Conservation (phyloP, 2,113 vertebrate genomes). For the Nerophis ophidion region DNA sequence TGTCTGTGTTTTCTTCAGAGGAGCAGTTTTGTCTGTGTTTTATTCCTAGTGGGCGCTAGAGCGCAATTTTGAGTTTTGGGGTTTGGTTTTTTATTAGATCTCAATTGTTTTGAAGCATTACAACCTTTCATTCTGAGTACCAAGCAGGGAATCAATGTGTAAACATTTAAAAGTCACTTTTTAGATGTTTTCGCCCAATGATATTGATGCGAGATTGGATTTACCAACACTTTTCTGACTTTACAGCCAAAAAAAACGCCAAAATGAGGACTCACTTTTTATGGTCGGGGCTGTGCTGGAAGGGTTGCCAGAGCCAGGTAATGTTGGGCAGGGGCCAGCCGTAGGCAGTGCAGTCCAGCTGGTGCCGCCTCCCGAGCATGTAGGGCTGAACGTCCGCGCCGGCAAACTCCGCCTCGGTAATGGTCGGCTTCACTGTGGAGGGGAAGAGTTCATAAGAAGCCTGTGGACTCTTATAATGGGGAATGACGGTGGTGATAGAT, state of each 20-base stretch:
- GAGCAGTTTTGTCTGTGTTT: no score
- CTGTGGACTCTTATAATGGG: slow-evolving; percentile 47
- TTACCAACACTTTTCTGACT: no score
- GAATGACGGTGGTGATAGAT: slow-evolving; percentile 39
- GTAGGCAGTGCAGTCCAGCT: slow-evolving; percentile 73
- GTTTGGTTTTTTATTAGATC: no score
- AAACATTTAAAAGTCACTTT: no score
- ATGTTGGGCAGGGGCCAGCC: slow-evolving; percentile 73
- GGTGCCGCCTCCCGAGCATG: slow-evolving; percentile 57
- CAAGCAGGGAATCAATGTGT: no score
- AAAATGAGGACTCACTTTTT: slow-evolving; percentile 54
- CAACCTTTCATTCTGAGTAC: no score
- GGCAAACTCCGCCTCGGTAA: slow-evolving; percentile 76
- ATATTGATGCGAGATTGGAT: no score
- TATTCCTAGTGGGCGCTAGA: no score
- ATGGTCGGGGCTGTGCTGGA: slow-evolving; percentile 34
- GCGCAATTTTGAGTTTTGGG: no score
- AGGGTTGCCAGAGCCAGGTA: slow-evolving; percentile 83
- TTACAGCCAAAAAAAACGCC: not conserved
- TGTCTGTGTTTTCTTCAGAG: no score
- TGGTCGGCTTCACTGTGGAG: slow-evolving; percentile 77
- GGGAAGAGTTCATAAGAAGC: slow-evolving; percentile 2
- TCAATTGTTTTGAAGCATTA: no score
- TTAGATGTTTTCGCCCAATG: no score
- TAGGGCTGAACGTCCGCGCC: slow-evolving; percentile 48